phyloP scores from a whole-genome alignment of 92 coral and sea anemone genomes.

The Isaurus tuberculatus region DNA sequence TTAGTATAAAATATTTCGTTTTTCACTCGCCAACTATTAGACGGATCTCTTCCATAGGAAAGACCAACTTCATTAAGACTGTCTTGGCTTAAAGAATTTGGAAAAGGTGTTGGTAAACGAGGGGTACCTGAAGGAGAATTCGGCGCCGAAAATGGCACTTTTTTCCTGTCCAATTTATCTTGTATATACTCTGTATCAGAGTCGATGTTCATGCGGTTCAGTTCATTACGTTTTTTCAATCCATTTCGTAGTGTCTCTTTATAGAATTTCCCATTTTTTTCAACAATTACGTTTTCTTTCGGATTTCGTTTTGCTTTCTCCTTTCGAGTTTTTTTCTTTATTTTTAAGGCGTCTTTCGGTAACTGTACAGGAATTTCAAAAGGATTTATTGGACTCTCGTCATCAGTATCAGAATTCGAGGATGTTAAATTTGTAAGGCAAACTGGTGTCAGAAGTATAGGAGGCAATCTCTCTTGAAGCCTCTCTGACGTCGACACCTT shows the following conservation, averaged over 20 bases:
- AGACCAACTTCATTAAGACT: constrained; percentile 28
- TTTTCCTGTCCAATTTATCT: neutral
- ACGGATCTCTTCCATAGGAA: constrained; percentile 8
- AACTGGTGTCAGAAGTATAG: constrained; percentile 18
- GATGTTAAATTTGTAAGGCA: constrained; percentile 21
- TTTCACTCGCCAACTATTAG: constrained; percentile 28
- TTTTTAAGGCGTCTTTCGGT: constrained; percentile 11
- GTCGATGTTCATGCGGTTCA: neutral
- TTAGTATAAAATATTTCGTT: constrained; percentile 18
- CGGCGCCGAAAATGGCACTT: constrained; percentile 13
- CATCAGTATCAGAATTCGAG: constrained; percentile 1
- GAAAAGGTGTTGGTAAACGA: constrained; percentile 31
- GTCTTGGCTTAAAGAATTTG: constrained; percentile 30
- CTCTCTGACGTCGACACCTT: neutral
- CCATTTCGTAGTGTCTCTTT: neutral
- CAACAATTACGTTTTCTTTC: neutral
- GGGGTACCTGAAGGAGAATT: constrained; percentile 30
- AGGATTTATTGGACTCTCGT: constrained; percentile 12
- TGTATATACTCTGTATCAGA: neutral
- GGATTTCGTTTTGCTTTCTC: neutral
- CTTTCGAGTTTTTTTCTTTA: neutral
- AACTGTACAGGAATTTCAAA: neutral
- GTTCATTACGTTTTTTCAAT: neutral
- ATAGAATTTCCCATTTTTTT: neutral
- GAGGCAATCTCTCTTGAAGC: constrained; percentile 28